Conservation (phyloP, 2,888 invertebrate species). For the Drosophila emarginata region DNA sequence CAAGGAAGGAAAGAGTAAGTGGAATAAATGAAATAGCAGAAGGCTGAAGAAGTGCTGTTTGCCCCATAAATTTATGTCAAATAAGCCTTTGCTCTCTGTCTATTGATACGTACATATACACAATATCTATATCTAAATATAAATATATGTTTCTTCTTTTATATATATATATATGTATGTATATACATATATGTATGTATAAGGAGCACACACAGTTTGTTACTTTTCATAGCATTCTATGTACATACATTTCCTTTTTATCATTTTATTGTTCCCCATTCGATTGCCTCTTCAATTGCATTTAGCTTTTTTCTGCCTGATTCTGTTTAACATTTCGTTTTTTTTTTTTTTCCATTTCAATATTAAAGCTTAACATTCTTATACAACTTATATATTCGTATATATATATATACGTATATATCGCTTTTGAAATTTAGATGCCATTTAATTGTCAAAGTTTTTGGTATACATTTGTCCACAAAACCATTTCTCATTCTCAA, state of each 20-base stretch:
- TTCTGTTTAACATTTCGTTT: not conserved
- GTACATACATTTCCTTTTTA: conserved; percentile 24
- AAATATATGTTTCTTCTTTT: not conserved
- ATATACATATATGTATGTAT: too few species aligned
- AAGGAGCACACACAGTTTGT: conserved; percentile 35
- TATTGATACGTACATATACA: not conserved
- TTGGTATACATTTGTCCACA: not conserved
- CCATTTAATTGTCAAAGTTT: conserved; percentile 7
- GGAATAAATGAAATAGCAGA: not conserved
- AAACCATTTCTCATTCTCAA: not conserved
- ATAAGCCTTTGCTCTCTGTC: conserved; percentile 51
- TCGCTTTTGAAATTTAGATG: not conserved
- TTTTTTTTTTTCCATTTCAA: too few species aligned
- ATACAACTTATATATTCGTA: not conserved
- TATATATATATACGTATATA: not conserved
- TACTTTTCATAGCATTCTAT: conserved; percentile 17
- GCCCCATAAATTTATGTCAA: conserved; percentile 70
- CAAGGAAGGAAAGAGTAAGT: conserved; percentile 9
- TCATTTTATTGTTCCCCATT: conserved; percentile 21
- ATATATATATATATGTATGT: too few species aligned
- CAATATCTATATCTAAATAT: not conserved
- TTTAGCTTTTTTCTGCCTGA: not conserved
- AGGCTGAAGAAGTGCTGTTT: conserved; percentile 10
- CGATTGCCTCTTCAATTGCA: not conserved
- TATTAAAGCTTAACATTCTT: not conserved